Evolutionary conservation across 1,140 invertebrate genomes (phyloP), one percentile per base, ranked within the genome.

Genomic region (Caenorhabditis brenneri): DNA sequence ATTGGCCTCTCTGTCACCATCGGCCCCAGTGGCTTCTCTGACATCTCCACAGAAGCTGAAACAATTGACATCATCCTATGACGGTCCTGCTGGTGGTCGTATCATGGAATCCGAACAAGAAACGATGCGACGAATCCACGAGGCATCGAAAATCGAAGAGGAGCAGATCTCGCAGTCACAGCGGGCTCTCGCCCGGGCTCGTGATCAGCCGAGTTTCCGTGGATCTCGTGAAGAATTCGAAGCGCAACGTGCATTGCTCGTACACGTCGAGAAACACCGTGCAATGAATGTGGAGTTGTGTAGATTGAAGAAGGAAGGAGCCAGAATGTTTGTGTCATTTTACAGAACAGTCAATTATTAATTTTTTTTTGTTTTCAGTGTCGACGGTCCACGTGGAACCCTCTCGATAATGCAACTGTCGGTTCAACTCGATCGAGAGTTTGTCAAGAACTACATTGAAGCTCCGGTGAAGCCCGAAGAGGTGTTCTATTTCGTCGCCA

Each of bases 401-500:
- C 10, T 74, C 0, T 22, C 36, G 22, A 31, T 74, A 9, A 24
- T 12, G 12, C 19, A 46, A 1, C n/a, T 74, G n/a, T 15, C 65
- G 1, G 65, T 74, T 2, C 24, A 22, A 29, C 33, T 74, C 5
- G 36, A 31, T 24, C 36, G 36, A 1, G 36, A 42, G 7, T 42
- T 19, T 15, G 65, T 74, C 19, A 4, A 29, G 5, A 6, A 12
- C 5, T 6, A 74, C n/a, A 74, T 74, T 46, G 65, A 29, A 22
- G 42, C 65, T 0, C 4, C n/a, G 2, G 33, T 24, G n/a, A 74
- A 74, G 9, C 33, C 36, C 6, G 65, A 74, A 27, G 65, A 74
- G 10, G 42, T 74, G 10, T 74, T 48, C 81, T 82, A 82, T 46
- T 82, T 82, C 46, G n/a, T 39, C 9, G 42, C 60, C 5, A 49